Evolutionary conservation across 1,140 invertebrate genomes (phyloP), one percentile per base, ranked within the genome.

Genomic region (Leguminivora glycinivorella): DNA sequence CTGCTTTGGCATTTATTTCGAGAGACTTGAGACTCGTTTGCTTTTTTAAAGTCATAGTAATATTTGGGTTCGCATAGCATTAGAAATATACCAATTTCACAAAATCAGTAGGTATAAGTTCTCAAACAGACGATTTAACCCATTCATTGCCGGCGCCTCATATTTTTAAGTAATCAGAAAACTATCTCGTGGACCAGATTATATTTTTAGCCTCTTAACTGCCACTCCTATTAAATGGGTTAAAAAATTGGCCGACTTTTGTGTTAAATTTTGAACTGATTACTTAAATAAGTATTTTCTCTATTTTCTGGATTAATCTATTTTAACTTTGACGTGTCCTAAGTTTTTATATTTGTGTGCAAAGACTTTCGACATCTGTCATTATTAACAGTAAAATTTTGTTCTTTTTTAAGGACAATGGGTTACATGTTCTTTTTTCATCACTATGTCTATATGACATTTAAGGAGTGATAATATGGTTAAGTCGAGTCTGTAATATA

Each of bases 401-500:
- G 47, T 52, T 9, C 47, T 52, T 19, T 52, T 0, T 22, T n/a
- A 52, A 52, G 47, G 17, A 52, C 43, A 43, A 38, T 38, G 34
- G 40, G n/a, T 19, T n/a, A 17, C 1, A 6, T 17, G n/a, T 47
- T 17, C n/a, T 7, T 22, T 52, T 22, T 10, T 52, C 47, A 52
- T 43, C 40, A 43, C 40, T n/a, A 52, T 7, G 43, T 52, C 43
- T 22, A 52, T 17, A 22, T 52, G 47, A 63, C 26, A 63, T 63
- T 29, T 4, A 63, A 63, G 26, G 58, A 29, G 58, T 63, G 58
- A 63, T 22, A 22, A 43, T 31, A 74, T 76, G 73, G 75, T 29
- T 10, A 79, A 80, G 73, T 79, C 58, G 76, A 83, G 79, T 82
- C 83, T 87, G 83, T 84, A 83, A 76, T 82, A 83, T 85, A 84